Percentiles rank a stretch among this genome's conserved stretches.
phyloP scores from a whole-genome alignment of 2,888 invertebrate species.

The Alloplasta piceator region DNA sequence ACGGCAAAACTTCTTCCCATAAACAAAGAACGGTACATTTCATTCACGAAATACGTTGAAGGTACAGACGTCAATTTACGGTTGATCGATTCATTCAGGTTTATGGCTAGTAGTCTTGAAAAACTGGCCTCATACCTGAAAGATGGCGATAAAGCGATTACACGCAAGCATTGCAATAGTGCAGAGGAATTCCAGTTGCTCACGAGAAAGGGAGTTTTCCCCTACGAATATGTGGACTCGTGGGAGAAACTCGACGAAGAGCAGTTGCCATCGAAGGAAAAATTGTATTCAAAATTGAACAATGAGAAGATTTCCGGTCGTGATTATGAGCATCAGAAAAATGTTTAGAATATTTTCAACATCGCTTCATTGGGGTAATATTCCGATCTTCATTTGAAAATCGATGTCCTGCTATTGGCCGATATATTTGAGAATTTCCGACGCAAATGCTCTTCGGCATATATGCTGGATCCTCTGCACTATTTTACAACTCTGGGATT shows the following conservation, averaged over 20 bases:
- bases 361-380: too few species aligned
- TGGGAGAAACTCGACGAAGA: too few species aligned
- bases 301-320: not conserved
- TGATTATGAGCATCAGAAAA: too few species aligned
- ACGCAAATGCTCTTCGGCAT: too few species aligned
- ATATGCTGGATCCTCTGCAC: too few species aligned
- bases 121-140: slow-evolving; percentile 34
- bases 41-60: slow-evolving; percentile 68
- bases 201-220: too few species aligned
- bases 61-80: slow-evolving; percentile 21
- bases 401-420: too few species aligned
- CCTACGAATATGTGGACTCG: too few species aligned
- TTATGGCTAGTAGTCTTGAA: slow-evolving; percentile 41
- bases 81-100: slow-evolving; percentile 68
- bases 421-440: too few species aligned
- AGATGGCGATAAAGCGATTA: slow-evolving; percentile 5
- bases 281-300: not conserved
- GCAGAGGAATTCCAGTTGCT: slow-evolving; percentile 38
- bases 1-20: slow-evolving; percentile 62
- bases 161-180: slow-evolving; percentile 1
- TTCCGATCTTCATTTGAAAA: too few species aligned
- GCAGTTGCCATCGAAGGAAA: not conserved
- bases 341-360: too few species aligned
- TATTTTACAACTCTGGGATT: slow-evolving; percentile 52
- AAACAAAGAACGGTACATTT: slow-evolving; percentile 72